These are phyloP conservation scores for Mustelus asterias DNA, from an alignment of 2,113 vertebrate species.

Conservation along the genomic window DNA sequence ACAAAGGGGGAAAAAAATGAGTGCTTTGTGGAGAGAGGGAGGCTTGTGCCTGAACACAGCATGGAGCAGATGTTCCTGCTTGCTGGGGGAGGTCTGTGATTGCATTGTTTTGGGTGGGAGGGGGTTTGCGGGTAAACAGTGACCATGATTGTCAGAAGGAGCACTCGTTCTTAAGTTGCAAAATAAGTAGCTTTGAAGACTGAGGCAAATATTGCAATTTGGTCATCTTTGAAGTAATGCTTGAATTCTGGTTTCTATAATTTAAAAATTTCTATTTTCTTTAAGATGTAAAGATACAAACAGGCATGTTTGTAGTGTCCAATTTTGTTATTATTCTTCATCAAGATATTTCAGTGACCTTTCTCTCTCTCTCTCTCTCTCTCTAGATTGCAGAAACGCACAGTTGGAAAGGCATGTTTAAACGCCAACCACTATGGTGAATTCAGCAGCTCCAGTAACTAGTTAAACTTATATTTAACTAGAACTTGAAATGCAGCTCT, in stretches of 20 bases:
- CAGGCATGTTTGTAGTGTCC: not conserved
- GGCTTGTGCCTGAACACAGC: not conserved
- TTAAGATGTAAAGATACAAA: not conserved
- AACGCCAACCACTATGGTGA: conserved; percentile 28
- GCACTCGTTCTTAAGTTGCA: not conserved
- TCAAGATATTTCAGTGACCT: not conserved
- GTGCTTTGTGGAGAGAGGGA: not conserved
- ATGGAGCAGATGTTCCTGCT: not conserved
- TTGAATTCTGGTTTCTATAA: not conserved
- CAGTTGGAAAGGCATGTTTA: conserved; percentile 34
- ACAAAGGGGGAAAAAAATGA: not conserved
- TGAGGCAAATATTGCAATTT: not conserved
- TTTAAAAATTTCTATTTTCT: not conserved
- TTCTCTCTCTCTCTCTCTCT: not conserved
- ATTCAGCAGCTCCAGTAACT: not conserved
- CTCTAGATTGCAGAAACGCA: conserved; percentile 23
- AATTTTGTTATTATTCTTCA: not conserved
- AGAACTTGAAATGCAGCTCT: not conserved
- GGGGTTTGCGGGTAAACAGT: not conserved
- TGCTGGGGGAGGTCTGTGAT: not conserved
- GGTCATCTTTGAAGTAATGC: not conserved
- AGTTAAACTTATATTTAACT: not conserved
- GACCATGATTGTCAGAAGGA: not conserved
- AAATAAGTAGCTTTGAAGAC: not conserved
- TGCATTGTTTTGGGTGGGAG: not conserved